Evolutionary conservation across 1,140 invertebrate genomes (phyloP).

Genomic region (Alviniconcha marisindica): DNA sequence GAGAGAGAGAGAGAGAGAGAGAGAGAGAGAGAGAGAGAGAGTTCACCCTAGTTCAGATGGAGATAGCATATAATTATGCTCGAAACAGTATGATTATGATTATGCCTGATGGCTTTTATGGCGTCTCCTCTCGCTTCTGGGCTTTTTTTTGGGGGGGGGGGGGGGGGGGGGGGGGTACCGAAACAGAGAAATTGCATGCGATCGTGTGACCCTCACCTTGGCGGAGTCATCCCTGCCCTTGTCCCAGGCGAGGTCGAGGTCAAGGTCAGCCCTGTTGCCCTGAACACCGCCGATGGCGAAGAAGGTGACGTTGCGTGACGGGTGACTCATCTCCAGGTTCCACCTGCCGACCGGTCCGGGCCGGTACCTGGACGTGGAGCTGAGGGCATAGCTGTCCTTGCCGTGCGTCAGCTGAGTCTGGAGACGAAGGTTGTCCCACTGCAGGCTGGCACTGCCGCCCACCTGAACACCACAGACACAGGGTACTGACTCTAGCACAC

Average conservation of each 20-base stretch:
- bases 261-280: constrained; percentile 41
- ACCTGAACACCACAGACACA: neutral
- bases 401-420: constrained; percentile 32
- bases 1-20: no score
- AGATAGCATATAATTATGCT: no score
- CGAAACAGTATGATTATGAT: no score
- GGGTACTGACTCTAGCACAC: no score
- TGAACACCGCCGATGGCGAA: constrained; percentile 43
- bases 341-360: constrained; percentile 27
- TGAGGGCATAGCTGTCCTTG: constrained; percentile 36
- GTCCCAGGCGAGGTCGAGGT: constrained; percentile 59
- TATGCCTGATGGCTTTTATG: no score
- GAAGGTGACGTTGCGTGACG: constrained; percentile 38
- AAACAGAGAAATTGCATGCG: no score
- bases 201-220: constrained; percentile 39
- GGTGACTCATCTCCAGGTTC: constrained; percentile 43
- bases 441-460: constrained; percentile 43
- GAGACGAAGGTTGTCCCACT: constrained; percentile 46
- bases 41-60: no score
- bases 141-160: no score
- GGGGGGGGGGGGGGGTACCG: no score
- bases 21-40: no score
- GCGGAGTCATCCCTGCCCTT: constrained; percentile 56
- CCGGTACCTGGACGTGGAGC: constrained; percentile 32
- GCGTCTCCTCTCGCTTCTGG: no score